Conservation (phyloP, 2,797 vertebrate genomes). For the Calcarius lapponicus region DNA sequence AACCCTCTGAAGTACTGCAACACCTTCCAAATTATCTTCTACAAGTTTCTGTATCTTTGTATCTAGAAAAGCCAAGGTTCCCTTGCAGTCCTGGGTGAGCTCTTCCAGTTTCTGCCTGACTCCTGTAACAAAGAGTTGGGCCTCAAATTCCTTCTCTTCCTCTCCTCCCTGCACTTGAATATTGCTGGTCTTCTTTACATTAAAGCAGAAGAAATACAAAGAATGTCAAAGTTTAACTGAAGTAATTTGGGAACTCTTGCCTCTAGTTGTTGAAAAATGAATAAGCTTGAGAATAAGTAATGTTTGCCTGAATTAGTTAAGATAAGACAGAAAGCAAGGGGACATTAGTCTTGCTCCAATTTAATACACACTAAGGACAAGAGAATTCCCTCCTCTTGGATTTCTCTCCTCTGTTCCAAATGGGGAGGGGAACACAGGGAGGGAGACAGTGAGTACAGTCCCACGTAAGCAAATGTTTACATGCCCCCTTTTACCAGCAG, state of each 20-base stretch:
- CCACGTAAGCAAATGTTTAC: background rate
- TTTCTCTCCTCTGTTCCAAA: background rate
- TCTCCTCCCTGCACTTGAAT: background rate
- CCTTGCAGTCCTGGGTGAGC: background rate
- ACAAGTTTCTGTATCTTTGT: background rate
- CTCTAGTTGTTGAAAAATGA: background rate
- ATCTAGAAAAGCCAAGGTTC: background rate
- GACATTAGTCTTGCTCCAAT: background rate
- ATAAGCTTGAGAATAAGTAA: background rate
- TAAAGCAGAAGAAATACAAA: background rate
- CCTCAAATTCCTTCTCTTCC: background rate
- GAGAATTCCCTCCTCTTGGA: background rate
- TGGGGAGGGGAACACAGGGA: accelerated
- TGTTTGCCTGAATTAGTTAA: background rate
- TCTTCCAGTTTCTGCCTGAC: background rate
- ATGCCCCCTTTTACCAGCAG: background rate
- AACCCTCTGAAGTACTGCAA: background rate
- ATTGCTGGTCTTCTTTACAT: background rate
- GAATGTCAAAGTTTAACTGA: background rate
- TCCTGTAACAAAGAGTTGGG: background rate
- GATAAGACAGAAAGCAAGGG: background rate
- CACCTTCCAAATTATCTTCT: background rate
- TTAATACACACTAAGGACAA: background rate
- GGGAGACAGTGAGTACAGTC: background rate
- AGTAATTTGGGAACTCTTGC: background rate